These are phyloP conservation scores for Setophaga coronata DNA, from an alignment of 2,113 vertebrate species.

Conservation along the genomic window DNA sequence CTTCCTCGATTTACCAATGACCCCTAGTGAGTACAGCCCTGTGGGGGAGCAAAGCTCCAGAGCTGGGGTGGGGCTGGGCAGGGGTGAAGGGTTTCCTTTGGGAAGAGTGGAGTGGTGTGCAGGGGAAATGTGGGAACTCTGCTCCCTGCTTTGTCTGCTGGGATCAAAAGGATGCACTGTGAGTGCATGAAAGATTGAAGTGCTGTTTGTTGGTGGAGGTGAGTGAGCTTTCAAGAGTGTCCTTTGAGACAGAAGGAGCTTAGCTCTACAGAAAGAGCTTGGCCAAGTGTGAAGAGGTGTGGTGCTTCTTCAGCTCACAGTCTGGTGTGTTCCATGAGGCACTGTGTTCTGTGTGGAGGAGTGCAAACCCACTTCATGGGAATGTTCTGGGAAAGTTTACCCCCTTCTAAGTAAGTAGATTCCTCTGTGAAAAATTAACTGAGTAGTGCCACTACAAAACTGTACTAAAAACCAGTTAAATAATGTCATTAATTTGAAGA, in stretches of 20 bases:
- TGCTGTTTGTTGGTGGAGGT: neutral
- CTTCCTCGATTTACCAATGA: conserved; percentile 87
- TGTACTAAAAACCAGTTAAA: neutral
- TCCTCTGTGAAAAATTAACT: neutral
- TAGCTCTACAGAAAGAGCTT: neutral
- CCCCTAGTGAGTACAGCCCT: conserved; percentile 81
- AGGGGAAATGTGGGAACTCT: neutral
- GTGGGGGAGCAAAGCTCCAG: neutral
- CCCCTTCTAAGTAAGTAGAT: neutral
- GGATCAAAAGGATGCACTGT: neutral
- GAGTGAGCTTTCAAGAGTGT: neutral
- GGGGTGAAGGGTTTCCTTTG: neutral
- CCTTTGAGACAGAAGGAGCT: neutral
- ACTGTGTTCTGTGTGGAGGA: neutral
- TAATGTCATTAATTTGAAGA: neutral
- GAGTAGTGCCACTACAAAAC: neutral
- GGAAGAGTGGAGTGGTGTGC: neutral
- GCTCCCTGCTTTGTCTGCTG: neutral
- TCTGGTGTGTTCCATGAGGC: neutral
- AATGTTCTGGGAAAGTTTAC: neutral
- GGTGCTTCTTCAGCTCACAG: neutral
- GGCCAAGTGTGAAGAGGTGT: neutral
- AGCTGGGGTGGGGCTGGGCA: neutral
- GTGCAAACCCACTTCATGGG: neutral
- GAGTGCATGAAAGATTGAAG: neutral